Conservation (phyloP, 1,140 invertebrate species). For the Lucilia sericata region DNA sequence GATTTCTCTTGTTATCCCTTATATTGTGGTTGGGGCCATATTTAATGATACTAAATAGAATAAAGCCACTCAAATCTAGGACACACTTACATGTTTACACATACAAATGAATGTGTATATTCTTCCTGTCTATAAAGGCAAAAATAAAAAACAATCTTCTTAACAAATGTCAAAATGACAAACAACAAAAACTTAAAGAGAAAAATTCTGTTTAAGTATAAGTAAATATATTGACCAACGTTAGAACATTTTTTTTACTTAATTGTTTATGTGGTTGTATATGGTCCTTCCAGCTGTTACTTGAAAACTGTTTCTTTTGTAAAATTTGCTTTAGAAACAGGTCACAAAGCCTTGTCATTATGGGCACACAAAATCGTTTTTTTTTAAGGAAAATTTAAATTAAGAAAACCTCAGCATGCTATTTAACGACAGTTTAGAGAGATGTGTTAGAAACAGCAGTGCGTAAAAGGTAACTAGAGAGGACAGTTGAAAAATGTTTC, state of each 20-base stretch:
- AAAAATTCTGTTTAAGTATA: not conserved
- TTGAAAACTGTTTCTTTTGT: not conserved
- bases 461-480: no score
- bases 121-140: not conserved
- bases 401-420: not conserved
- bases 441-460: no score
- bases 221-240: not conserved
- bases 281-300: conserved; percentile 1
- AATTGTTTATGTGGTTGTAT: not conserved
- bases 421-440: no score
- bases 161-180: conserved; percentile 26
- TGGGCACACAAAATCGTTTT: not conserved
- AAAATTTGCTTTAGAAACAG: not conserved
- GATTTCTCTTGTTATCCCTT: conserved; percentile 39
- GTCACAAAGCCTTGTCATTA: not conserved
- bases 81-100: not conserved
- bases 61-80: not conserved
- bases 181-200: not conserved
- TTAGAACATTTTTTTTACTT: not conserved
- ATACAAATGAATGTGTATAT: not conserved
- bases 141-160: not conserved
- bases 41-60: conserved; percentile 25
- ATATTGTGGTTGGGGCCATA: conserved; percentile 28
- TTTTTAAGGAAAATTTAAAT: not conserved
- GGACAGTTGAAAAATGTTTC: no score